Conservation (phyloP, 2,113 vertebrate species). For the Dicentrarchus labrax region DNA sequence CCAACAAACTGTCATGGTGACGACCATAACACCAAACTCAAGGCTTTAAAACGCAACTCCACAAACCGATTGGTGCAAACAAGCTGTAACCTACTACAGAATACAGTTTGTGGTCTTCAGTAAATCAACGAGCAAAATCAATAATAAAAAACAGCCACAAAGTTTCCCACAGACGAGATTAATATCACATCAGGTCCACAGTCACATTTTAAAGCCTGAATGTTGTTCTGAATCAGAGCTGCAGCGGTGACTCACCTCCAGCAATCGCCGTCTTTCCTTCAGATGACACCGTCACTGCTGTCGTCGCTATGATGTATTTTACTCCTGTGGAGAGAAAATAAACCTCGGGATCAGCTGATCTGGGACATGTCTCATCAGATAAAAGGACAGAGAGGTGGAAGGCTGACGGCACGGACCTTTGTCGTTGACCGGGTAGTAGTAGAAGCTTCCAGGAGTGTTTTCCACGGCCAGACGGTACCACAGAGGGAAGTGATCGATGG, state of each 20-base stretch:
- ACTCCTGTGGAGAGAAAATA: constrained; percentile 59
- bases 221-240: neutral
- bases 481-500: constrained; percentile 93
- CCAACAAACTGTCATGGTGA: no score
- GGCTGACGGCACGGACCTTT: constrained; percentile 69
- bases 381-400: neutral
- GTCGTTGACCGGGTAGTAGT: constrained; percentile 88
- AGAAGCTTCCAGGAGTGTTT: constrained; percentile 90
- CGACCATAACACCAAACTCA: no score
- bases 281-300: constrained; percentile 77
- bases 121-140: neutral
- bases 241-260: constrained; percentile 75
- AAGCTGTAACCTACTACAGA: no score
- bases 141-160: neutral
- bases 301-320: constrained; percentile 74
- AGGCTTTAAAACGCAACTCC: no score
- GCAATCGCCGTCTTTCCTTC: constrained; percentile 77
- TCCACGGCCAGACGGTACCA: constrained; percentile 95
- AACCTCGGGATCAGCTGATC: neutral
- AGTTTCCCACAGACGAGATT: neutral
- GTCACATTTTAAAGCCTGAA: neutral
- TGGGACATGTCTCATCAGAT: neutral
- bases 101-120: neutral
- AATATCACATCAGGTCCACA: neutral
- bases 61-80: no score